These are phyloP conservation scores for Pinna nobilis DNA, from an alignment of 1,140 invertebrate species.

Conservation along the genomic window DNA sequence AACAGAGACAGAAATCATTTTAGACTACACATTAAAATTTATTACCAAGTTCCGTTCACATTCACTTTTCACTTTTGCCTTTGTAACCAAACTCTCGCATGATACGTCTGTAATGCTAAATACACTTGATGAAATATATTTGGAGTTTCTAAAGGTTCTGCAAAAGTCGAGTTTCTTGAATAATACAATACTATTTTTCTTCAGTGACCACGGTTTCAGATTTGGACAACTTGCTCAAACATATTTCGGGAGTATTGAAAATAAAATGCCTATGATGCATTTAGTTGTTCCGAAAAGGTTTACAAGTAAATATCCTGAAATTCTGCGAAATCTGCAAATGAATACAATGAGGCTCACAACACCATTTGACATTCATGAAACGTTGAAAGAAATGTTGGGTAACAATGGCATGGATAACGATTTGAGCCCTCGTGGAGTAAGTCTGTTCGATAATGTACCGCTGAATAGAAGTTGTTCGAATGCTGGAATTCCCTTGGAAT, in stretches of 20 bases:
- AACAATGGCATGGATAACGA: conserved; percentile 61
- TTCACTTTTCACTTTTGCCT: conserved; percentile 45
- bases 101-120: conserved; percentile 47
- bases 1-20: conserved; percentile 37
- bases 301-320: conserved; percentile 78
- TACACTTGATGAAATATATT: conserved; percentile 43
- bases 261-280: conserved; percentile 89
- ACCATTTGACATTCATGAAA: conserved; percentile 75
- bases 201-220: conserved; percentile 95
- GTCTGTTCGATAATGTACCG: conserved; percentile 72
- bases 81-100: conserved; percentile 42
- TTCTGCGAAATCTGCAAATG: conserved; percentile 80
- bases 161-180: conserved; percentile 69
- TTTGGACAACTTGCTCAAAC: conserved; percentile 88
- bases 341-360: conserved; percentile 78
- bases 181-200: conserved; percentile 83
- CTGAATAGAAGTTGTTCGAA: conserved; percentile 69
- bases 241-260: conserved; percentile 89
- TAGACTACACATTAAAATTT: conserved; percentile 50
- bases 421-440: conserved; percentile 66
- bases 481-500: conserved; percentile 73
- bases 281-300: conserved; percentile 86
- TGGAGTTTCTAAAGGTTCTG: conserved; percentile 68
- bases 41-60: conserved; percentile 33
- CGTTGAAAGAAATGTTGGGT: conserved; percentile 68